Evolutionary conservation across 2,888 invertebrate species (phyloP).

Genomic region (Diploptera punctata): DNA sequence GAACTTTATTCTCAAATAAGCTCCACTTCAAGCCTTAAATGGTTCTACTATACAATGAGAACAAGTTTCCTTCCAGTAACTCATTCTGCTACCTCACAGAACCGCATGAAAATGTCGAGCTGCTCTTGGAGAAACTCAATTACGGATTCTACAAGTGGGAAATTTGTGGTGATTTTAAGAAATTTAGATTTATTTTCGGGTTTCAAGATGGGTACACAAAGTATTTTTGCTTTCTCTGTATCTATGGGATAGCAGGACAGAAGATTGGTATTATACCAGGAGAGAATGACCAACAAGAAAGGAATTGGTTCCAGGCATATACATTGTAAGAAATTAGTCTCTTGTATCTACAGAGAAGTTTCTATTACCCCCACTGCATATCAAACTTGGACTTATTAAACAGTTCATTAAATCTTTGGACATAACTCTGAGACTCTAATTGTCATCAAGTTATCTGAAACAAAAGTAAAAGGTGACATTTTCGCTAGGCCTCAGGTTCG

Average conservation of each 20-base stretch:
- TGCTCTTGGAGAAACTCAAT: neutral
- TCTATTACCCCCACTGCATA: too few relatives aligned
- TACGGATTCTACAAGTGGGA: slow-evolving; percentile 19
- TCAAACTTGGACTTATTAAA: too few relatives aligned
- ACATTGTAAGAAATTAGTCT: neutral
- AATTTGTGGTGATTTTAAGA: slow-evolving; percentile 14
- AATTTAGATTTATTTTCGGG: neutral
- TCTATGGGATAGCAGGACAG: neutral
- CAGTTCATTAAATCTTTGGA: too few relatives aligned
- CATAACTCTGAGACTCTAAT: neutral
- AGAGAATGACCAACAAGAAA: neutral
- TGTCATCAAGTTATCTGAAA: neutral
- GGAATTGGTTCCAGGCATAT: neutral
- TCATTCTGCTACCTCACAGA: neutral
- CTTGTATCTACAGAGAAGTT: neutral
- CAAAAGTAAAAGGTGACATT: too few relatives aligned
- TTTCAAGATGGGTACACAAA: neutral
- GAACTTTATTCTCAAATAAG: too few relatives aligned
- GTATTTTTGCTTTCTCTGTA: slow-evolving; percentile 2
- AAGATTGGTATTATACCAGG: neutral
- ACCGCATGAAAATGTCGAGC: neutral
- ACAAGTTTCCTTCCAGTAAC: neutral
- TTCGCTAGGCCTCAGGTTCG: neutral
- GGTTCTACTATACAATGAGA: too few relatives aligned
- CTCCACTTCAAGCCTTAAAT: too few relatives aligned